phyloP scores from a whole-genome alignment of 2,113 vertebrate genomes.

The Scatophagus argus region DNA sequence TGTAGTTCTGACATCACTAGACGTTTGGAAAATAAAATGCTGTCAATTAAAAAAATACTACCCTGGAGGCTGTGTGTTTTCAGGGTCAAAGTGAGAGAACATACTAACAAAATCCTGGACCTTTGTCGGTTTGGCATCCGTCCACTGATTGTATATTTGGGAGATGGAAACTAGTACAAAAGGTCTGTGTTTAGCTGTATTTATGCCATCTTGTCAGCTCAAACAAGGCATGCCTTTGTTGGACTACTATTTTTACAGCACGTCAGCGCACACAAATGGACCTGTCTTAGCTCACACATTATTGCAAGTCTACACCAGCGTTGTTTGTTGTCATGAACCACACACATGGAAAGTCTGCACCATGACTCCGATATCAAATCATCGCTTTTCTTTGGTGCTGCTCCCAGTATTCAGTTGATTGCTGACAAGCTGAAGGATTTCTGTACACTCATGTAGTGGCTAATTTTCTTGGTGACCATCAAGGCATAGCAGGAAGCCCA shows the following conservation, averaged over 20 bases:
- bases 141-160: constrained; percentile 46
- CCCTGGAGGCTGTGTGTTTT: constrained; percentile 36
- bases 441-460: constrained; percentile 11
- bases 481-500: constrained; percentile 18
- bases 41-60: constrained; percentile 19
- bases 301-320: constrained; percentile 43
- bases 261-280: constrained; percentile 66
- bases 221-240: constrained; percentile 72
- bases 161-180: constrained; percentile 32
- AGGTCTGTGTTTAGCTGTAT: constrained; percentile 55
- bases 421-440: constrained; percentile 65
- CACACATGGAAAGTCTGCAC: constrained; percentile 50
- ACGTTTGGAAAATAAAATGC: constrained; percentile 16
- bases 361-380: constrained; percentile 45
- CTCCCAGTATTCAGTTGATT: constrained; percentile 53
- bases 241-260: constrained; percentile 50
- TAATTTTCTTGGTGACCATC: constrained; percentile 44
- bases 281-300: constrained; percentile 59
- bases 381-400: constrained; percentile 38
- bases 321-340: constrained; percentile 67
- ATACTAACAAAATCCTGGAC: constrained; percentile 31
- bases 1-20: constrained; percentile 45
- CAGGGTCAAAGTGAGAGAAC: constrained; percentile 36
- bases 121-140: constrained; percentile 17
- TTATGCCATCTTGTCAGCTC: constrained; percentile 48